Percentiles rank a stretch among this genome's conserved stretches.
Evolutionary conservation across 1,140 invertebrate species (phyloP).

Genomic region (Euschistus heros): DNA sequence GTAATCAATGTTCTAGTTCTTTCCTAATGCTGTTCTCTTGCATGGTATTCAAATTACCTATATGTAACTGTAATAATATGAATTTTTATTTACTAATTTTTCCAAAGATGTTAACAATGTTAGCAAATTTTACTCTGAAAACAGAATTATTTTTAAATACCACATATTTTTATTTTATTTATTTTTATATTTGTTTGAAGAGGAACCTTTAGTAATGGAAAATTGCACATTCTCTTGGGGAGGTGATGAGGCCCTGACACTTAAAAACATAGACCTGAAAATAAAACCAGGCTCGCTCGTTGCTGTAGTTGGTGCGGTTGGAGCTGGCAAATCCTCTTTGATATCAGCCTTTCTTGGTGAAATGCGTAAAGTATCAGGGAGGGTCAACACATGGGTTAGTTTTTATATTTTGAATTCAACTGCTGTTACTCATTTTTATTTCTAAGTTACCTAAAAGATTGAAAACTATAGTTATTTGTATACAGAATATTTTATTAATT

Average conservation of each 20-base stretch:
- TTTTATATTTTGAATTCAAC: no score
- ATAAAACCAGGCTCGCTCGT: conserved; percentile 37
- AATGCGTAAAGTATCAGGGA: conserved; percentile 37
- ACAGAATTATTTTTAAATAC: neutral
- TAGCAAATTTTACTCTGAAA: neutral
- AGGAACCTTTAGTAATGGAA: conserved; percentile 32
- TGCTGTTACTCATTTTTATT: no score
- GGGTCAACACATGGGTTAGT: conserved; percentile 35
- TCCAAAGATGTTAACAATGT: neutral
- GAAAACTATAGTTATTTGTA: no score
- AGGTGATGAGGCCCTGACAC: conserved; percentile 27
- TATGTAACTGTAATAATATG: neutral
- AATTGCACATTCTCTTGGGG: conserved; percentile 33
- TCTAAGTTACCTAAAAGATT: no score
- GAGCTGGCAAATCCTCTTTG: conserved; percentile 47
- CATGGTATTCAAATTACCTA: neutral
- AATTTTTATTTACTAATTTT: neutral
- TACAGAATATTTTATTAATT: no score
- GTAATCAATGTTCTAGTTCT: neutral
- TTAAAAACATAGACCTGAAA: conserved; percentile 33
- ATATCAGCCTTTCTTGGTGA: conserved; percentile 43
- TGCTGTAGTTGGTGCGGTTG: conserved; percentile 45
- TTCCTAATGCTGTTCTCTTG: neutral
- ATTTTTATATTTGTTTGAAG: conserved; percentile 25
- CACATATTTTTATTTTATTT: neutral